phyloP scores from a whole-genome alignment of 1,140 invertebrate genomes.

The Pseudomyrmex flavicornis region DNA sequence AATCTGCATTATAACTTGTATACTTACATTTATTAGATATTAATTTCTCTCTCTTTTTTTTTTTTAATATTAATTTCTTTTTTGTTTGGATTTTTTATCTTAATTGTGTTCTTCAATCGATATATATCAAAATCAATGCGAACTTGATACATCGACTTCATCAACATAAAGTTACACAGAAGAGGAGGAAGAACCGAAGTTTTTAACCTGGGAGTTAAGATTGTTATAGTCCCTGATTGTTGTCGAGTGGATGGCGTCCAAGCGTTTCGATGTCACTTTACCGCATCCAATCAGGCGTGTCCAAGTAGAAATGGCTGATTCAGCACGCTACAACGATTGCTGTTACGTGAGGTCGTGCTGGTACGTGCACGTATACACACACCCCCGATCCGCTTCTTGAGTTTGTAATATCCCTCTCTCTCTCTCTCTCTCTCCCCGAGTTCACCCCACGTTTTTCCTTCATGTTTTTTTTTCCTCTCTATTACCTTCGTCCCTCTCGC shows the following conservation, averaged over 20 bases:
- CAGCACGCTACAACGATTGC: slow-evolving; percentile 73
- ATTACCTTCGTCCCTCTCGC: background rate
- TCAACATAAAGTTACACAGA: slow-evolving; percentile 16
- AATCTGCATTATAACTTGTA: no score
- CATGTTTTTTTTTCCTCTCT: background rate
- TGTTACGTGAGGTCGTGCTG: slow-evolving; percentile 71
- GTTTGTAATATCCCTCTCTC: slow-evolving; percentile 60
- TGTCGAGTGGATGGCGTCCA: slow-evolving; percentile 75
- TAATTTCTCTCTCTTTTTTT: no score
- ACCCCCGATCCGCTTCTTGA: slow-evolving; percentile 48
- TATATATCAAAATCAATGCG: background rate
- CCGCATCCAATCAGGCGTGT: slow-evolving; percentile 75
- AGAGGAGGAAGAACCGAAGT: background rate
- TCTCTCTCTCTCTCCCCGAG: background rate
- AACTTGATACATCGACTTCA: background rate
- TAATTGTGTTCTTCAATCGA: background rate
- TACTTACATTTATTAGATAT: no score
- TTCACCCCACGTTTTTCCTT: background rate
- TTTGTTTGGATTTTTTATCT: background rate
- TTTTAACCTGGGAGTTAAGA: slow-evolving; percentile 68
- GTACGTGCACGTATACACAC: slow-evolving; percentile 48
- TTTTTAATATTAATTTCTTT: background rate
- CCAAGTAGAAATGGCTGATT: slow-evolving; percentile 76
- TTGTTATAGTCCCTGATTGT: slow-evolving; percentile 72
- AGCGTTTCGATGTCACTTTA: slow-evolving; percentile 75